Percentiles rank a stretch among this genome's conserved stretches.
These are phyloP conservation scores for Pungitius pungitius DNA, from an alignment of 2,113 vertebrate species.

Conservation along the genomic window DNA sequence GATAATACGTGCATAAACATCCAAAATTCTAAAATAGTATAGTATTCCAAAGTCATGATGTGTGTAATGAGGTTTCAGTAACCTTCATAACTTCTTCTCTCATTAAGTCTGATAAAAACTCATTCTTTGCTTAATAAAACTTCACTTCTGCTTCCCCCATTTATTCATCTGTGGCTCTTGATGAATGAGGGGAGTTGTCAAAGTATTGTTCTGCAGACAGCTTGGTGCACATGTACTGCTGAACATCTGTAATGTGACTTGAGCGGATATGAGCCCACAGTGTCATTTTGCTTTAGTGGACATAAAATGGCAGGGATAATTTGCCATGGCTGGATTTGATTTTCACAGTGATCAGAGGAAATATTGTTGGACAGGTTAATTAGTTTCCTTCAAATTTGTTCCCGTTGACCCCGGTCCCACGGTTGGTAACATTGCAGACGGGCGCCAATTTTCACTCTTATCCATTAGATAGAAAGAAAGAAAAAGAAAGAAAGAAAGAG, in stretches of 20 bases:
- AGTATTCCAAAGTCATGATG: not conserved
- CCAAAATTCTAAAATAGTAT: not conserved
- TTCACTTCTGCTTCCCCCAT: not conserved
- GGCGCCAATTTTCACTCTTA: conserved; percentile 6
- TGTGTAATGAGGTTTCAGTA: not conserved
- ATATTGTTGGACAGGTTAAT: conserved; percentile 49
- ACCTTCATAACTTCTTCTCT: not conserved
- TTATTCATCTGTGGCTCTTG: not conserved
- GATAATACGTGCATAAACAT: not conserved
- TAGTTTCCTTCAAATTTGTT: conserved; percentile 28
- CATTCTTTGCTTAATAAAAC: not conserved
- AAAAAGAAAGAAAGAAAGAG: too few relatives aligned
- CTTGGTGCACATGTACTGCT: not conserved
- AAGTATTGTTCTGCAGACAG: not conserved
- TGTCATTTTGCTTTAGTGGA: conserved; percentile 22
- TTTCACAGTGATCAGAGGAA: conserved; percentile 49
- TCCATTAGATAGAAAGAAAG: too few relatives aligned
- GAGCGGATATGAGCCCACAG: conserved; percentile 26
- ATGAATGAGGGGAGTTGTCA: conserved; percentile 12
- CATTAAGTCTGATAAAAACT: not conserved
- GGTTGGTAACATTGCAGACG: conserved; percentile 18
- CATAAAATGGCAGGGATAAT: conserved; percentile 19
- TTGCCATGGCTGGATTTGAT: conserved; percentile 41
- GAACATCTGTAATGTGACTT: conserved; percentile 1
- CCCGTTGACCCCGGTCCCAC: not conserved